Conservation (phyloP, 2,888 invertebrate species). For the Campoplex nolae region DNA sequence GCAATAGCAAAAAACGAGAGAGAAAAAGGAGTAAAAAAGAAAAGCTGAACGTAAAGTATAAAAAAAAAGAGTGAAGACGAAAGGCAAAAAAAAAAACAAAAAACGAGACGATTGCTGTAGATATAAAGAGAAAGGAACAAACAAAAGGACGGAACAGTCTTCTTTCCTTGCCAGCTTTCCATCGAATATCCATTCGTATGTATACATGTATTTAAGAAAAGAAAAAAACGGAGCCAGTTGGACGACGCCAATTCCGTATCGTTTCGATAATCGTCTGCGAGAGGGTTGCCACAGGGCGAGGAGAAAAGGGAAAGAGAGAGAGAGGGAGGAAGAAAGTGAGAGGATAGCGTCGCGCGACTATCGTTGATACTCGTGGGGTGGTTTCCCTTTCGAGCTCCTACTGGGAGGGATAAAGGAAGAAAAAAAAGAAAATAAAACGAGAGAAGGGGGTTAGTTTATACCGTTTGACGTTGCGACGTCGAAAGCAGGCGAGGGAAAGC, state of each 20-base stretch:
- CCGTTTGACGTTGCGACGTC: conserved; percentile 40
- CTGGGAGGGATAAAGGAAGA: not conserved
- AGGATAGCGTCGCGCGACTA: conserved; percentile 26
- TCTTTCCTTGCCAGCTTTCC: not conserved
- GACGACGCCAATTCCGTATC: conserved; percentile 76
- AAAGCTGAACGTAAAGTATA: not conserved
- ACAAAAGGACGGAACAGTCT: conserved; percentile 11
- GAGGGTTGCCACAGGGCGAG: conserved; percentile 25
- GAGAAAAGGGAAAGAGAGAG: conserved; percentile 2
- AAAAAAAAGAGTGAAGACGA: conserved; percentile 55
- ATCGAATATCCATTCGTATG: not conserved
- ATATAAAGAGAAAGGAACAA: conserved; percentile 7
- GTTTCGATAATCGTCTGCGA: conserved; percentile 77
- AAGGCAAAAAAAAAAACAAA: conserved; percentile 41
- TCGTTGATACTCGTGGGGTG: conserved; percentile 34
- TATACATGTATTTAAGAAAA: conserved; percentile 11
- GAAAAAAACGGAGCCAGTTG: conserved; percentile 61
- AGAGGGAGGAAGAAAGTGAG: conserved; percentile 32
- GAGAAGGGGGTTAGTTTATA: conserved; percentile 9
- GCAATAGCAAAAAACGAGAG: not conserved
- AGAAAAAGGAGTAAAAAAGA: conserved; percentile 12
- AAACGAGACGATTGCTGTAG: conserved; percentile 37
- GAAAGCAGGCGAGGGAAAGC: conserved; percentile 44
- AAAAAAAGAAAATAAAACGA: not conserved
- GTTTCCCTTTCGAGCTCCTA: conserved; percentile 18